Evolutionary conservation across 2,113 vertebrate genomes (phyloP), one percentile per base, ranked within the genome.

Genomic region (Pseudopodoces humilis): DNA sequence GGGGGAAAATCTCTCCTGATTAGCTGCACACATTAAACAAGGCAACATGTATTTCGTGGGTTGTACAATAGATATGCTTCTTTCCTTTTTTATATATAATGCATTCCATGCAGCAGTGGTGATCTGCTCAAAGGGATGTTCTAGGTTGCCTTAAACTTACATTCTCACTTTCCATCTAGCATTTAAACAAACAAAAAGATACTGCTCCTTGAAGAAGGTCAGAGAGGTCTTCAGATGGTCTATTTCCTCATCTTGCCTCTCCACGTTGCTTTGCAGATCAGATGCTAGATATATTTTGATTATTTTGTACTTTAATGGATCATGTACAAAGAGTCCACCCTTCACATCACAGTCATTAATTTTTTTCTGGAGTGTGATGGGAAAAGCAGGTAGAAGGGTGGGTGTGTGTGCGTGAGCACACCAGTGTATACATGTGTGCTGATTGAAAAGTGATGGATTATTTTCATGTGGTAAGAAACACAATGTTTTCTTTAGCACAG

Each of bases 401-500:
- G 4, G 47, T 15, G 47, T 96, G 81, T 68, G 47, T 92, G 86
- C 19, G 27, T 95, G 88, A 16, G 79, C 11, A 2, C 22, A 30
- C 50, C 69, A 71, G 86, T 1, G 2, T 82, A n/a, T 84, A 83
- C 71, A 41, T 96, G 97, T 96, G 96, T 91, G 96, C 98, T 98
- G 98, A 98, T 98, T 98, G 98, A 98, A 98, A 97, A 97, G 98
- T 99, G 99, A 99, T 99, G 98, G 99, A 99, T 99, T 98, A 98
- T 98, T 98, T 99, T 99, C 99, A 99, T 98, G 98, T 98, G 98
- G 98, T 98, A 99, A 98, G 99, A 99, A 99, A 98, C 98, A 99
- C 99, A 99, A 98, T 99, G 99, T 99, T 99, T 99, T 99, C 99
- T 99, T 99, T 99, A 99, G 99, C 99, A 99, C 99, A 99, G 99